Evolutionary conservation across 2,797 vertebrate genomes (phyloP).

Genomic region (Arrhamphus sclerolepis): DNA sequence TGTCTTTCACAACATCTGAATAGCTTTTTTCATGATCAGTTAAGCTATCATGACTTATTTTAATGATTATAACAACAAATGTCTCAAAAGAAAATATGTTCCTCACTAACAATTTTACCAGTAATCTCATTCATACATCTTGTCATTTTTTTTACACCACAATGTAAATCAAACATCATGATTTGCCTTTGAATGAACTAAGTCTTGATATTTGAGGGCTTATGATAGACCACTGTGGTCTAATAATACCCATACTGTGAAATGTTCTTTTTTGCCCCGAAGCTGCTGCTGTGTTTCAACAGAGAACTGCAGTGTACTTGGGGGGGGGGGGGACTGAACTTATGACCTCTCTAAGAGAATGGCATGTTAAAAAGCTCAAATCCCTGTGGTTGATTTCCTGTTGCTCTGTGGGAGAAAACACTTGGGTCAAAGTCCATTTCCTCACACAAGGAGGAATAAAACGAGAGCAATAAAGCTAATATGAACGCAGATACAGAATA

Average conservation of each 20-base stretch:
- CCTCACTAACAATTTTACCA: not conserved
- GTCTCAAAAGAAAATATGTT: not conserved
- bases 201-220: constrained; percentile 18
- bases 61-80: no score
- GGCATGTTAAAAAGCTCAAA: constrained; percentile 57
- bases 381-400: constrained; percentile 64
- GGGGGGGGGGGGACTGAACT: constrained; percentile 30
- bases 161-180: constrained; percentile 3
- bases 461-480: not conserved
- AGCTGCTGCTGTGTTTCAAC: not conserved
- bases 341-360: constrained; percentile 37
- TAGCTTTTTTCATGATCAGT: not conserved
- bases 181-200: constrained; percentile 9
- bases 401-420: constrained; percentile 47
- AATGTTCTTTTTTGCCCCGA: no score
- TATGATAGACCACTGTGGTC: constrained; percentile 14
- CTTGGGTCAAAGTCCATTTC: constrained; percentile 43
- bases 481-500: not conserved
- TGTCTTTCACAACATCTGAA: not conserved
- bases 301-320: constrained; percentile 3
- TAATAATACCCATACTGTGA: constrained; percentile 8
- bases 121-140: no score
- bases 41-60: no score
- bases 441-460: constrained; percentile 17
- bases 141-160: no score